Percentiles rank a stretch among this genome's conserved stretches.
Evolutionary conservation across 2,797 vertebrate species (phyloP).

Genomic region (Steatocranus sp.): DNA sequence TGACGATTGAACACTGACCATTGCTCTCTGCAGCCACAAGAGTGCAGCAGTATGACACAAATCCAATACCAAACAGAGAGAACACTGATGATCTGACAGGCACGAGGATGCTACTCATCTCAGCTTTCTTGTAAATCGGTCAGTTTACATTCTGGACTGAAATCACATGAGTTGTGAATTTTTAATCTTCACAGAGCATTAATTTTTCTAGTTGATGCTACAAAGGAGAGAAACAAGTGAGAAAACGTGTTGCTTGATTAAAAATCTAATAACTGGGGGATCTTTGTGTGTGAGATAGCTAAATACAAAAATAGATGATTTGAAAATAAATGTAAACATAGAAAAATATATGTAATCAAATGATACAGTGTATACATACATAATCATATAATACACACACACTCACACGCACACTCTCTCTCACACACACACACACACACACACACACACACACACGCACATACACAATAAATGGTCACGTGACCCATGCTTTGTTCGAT

Average conservation of each 20-base stretch:
- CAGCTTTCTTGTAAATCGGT: conserved; percentile 4
- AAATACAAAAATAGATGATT: conserved; percentile 74
- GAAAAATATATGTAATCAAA: conserved; percentile 65
- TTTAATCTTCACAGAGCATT: not conserved
- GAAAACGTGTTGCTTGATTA: not conserved
- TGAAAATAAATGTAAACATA: conserved; percentile 56
- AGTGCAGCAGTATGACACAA: conserved; percentile 35
- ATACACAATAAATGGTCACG: conserved; percentile 21
- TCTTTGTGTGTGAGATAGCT: conserved; percentile 22
- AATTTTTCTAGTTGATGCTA: conserved; percentile 2
- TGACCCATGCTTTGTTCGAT: conserved; percentile 15
- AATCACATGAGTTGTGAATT: not conserved
- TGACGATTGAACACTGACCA: not conserved
- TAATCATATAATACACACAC: not conserved
- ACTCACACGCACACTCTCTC: not conserved
- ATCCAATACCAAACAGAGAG: not conserved
- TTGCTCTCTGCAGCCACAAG: conserved; percentile 39
- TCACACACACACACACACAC: not conserved
- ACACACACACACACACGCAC: not conserved
- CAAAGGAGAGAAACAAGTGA: not conserved
- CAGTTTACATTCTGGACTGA: not conserved
- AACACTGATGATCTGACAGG: conserved; percentile 1
- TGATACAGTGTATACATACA: conserved; percentile 33
- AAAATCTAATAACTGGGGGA: conserved; percentile 5
- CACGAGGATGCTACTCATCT: conserved; percentile 13